phyloP scores from a whole-genome alignment of 2,888 invertebrate species.

The Poecilobothrus nobilitatus region DNA sequence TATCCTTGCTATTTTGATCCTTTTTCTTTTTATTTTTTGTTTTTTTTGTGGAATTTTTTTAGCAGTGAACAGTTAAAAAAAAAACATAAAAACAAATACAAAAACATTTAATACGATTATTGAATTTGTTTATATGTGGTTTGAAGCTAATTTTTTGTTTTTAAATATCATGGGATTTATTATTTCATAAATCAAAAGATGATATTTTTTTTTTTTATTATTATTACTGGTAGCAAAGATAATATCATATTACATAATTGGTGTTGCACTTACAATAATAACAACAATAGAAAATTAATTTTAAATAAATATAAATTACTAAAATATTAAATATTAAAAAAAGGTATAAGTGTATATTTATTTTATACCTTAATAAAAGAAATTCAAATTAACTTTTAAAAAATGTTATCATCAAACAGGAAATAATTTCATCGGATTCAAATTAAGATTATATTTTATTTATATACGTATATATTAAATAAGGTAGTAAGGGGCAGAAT shows the following conservation, averaged over 20 bases:
- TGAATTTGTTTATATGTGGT: background rate
- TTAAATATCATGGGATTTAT: background rate
- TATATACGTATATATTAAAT: no score
- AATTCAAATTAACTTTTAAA: background rate
- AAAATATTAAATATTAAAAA: no score
- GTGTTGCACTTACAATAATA: background rate
- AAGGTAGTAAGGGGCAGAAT: no score
- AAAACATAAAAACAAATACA: no score
- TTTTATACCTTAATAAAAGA: no score
- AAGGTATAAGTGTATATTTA: no score
- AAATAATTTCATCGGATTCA: background rate
- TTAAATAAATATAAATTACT: no score
- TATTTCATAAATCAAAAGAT: background rate
- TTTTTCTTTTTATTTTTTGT: background rate
- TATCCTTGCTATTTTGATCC: background rate
- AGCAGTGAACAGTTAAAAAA: no score
- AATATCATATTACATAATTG: slow-evolving; percentile 4
- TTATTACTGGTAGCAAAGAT: background rate
- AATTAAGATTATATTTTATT: no score
- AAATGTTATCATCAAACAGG: background rate
- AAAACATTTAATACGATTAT: background rate
- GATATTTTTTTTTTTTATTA: background rate
- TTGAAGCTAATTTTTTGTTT: background rate
- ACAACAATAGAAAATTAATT: background rate
- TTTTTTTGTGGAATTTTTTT: background rate